Base-by-base conservation (phyloP, 2,113 vertebrate genomes). In the Salvelinus namaycush region DNA sequence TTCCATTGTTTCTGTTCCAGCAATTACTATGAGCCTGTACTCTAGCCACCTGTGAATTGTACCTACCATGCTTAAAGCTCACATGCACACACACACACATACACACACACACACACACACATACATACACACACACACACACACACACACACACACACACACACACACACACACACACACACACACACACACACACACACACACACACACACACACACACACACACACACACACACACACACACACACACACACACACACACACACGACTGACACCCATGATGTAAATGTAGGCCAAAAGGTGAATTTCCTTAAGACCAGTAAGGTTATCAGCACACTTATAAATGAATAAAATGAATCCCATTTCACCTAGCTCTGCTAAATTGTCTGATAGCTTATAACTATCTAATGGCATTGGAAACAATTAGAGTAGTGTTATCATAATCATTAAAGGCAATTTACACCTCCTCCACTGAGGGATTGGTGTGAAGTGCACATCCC, bases 401-500 rank as follows among this genome's bases (percentile, higher is more conserved):
- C 83, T 77, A 89, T 89, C 85, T 89, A 89, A 91, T 82, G 83
- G 89, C 83, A 22, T 5, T 18, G 75, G 54, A 88, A 89, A 88
- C 90, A 90, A 92, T 92, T 87, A 80, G 82, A 87, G 57, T 54
- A 69, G 85, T 76, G 83, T 87, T 89, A 82, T 83, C 74, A 87
- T 80, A 85, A 89, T 79, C 87, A 90, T 88, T 92, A 87, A 79
- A 68, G 81, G 77, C 82, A 72, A 90, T 90, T 89, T 83, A 89
- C 82, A 44, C 60, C 14, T 71, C 67, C 44, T 68, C 44, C 73
- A 66, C 14, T 48, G 76, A 86, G 65, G 74, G 9, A 44, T 44
- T 44, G 39, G 39, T 44, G 39, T 44, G 39, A 44, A 44, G 39
- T 44, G 72, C 78, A 77, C 81, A 87, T 90, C 87, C 77, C 77